Conservation (phyloP, 2,797 vertebrate genomes). For the Tolypeutes matacus region DNA sequence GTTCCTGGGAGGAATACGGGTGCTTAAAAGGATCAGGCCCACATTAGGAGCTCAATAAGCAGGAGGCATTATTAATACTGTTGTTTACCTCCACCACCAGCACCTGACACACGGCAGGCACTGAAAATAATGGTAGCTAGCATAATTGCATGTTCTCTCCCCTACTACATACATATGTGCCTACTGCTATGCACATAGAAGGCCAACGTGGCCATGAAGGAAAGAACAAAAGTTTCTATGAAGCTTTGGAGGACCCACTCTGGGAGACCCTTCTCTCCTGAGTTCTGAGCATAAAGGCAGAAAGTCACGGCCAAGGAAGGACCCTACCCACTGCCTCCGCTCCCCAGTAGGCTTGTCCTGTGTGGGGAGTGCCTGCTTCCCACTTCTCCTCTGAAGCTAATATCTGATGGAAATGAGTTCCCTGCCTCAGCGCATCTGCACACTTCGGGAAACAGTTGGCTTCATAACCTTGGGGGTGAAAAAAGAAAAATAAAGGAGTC, state of each 20-base stretch:
- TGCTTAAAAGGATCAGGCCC: background rate
- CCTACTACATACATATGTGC: background rate
- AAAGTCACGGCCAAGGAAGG: background rate
- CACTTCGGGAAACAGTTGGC: constrained; percentile 60
- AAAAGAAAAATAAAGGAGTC: constrained; percentile 82
- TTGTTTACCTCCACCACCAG: background rate
- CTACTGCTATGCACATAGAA: background rate
- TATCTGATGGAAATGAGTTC: constrained; percentile 29
- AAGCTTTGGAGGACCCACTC: background rate
- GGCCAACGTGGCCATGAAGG: background rate
- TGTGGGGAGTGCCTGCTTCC: background rate
- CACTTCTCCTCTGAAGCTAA: background rate
- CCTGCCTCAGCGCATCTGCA: constrained; percentile 1
- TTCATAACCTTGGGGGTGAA: constrained; percentile 21
- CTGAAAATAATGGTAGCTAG: background rate
- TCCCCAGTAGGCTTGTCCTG: too few relatives aligned
- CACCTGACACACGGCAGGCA: background rate
- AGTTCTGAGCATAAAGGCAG: background rate
- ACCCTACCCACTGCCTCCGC: too few relatives aligned
- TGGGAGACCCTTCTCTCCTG: background rate
- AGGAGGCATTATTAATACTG: background rate
- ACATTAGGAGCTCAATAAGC: background rate
- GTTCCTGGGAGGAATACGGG: background rate
- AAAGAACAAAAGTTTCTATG: background rate
- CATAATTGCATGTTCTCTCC: background rate